These are phyloP conservation scores for Heliconius melpomene DNA, from an alignment of 1,140 invertebrate species.

Conservation along the genomic window DNA sequence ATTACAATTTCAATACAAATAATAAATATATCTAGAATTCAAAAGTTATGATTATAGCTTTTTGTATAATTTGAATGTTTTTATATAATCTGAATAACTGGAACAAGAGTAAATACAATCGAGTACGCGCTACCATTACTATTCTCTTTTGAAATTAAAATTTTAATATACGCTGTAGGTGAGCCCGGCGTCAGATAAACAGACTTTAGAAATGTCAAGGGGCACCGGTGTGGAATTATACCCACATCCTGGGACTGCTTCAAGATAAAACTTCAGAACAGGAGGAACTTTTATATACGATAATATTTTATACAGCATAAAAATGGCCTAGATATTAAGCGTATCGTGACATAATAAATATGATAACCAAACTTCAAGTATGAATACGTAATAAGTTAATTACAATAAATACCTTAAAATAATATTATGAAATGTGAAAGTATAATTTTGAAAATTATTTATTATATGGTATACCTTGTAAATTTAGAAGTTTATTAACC, in stretches of 20 bases:
- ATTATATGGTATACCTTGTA: too few species aligned
- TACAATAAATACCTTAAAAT: too few species aligned
- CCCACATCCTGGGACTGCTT: background rate
- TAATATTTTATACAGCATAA: background rate
- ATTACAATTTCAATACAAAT: background rate
- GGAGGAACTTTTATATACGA: background rate
- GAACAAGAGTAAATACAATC: slow-evolving; percentile 17
- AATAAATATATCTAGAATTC: background rate
- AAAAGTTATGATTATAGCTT: background rate
- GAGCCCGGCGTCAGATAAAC: slow-evolving; percentile 29
- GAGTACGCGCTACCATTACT: slow-evolving; percentile 15
- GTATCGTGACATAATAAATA: background rate
- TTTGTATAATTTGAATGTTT: background rate
- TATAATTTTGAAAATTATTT: too few species aligned
- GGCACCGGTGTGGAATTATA: slow-evolving; percentile 29
- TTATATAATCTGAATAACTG: background rate
- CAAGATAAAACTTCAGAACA: slow-evolving; percentile 3
- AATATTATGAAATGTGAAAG: too few species aligned
- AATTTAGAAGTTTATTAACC: too few species aligned
- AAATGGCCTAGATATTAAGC: background rate
- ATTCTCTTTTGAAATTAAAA: slow-evolving; percentile 26
- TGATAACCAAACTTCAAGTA: background rate
- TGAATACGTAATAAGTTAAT: too few species aligned
- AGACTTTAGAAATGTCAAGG: slow-evolving; percentile 36
- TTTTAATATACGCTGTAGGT: slow-evolving; percentile 31